A percentile compares a stretch with the other conserved stretches of the same genome.
Evolutionary conservation across 2,888 invertebrate genomes (phyloP).

Genomic region (Tillus elongatus): DNA sequence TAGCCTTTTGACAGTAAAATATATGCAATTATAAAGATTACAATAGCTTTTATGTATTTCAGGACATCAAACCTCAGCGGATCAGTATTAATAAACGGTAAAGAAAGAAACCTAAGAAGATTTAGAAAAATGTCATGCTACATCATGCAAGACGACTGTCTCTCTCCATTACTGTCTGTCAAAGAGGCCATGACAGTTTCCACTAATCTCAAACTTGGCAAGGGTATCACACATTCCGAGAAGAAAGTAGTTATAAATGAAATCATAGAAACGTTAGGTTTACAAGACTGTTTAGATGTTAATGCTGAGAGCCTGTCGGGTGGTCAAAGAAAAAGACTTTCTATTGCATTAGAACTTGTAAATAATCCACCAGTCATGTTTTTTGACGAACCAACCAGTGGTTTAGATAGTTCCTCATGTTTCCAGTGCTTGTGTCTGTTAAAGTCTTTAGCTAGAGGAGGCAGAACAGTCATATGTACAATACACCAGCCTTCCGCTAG

Average conservation of each 20-base stretch:
- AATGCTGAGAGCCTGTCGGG: conserved; percentile 76
- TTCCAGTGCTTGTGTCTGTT: conserved; percentile 85
- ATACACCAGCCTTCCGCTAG: conserved; percentile 95
- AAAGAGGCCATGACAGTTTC: conserved; percentile 89
- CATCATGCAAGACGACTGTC: conserved; percentile 91
- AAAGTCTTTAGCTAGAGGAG: conserved; percentile 78
- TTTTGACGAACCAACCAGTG: conserved; percentile 91
- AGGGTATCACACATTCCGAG: conserved; percentile 59
- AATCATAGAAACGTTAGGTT: conserved; percentile 70
- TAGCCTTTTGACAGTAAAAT: no score
- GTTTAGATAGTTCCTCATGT: conserved; percentile 89
- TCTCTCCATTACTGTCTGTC: conserved; percentile 83
- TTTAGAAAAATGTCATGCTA: conserved; percentile 93
- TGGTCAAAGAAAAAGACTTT: conserved; percentile 82
- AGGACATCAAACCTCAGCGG: conserved; percentile 81
- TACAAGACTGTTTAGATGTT: conserved; percentile 71
- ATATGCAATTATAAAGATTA: no score
- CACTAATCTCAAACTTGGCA: conserved; percentile 84
- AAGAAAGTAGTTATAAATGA: conserved; percentile 65
- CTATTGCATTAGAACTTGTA: conserved; percentile 85
- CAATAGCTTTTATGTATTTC: no score
- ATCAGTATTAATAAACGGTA: conserved; percentile 78
- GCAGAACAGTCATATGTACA: conserved; percentile 88
- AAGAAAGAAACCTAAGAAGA: conserved; percentile 72
- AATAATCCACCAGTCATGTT: conserved; percentile 97